Evolutionary conservation across 2,797 vertebrate genomes (phyloP).

Genomic region (Aplochiton taeniatus): DNA sequence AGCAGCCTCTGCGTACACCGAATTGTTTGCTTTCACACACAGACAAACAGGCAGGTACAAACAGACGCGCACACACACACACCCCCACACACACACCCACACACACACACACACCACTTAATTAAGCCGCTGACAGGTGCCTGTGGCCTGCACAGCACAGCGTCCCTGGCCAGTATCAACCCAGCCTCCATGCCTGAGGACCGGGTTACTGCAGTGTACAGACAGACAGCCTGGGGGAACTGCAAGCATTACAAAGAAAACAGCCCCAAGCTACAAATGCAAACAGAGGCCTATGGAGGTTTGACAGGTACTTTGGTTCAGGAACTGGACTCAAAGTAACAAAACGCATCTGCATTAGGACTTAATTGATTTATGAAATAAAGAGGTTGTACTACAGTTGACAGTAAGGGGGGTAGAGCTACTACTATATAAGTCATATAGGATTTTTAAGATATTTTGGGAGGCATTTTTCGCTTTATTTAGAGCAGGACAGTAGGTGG

Average conservation of each 20-base stretch:
- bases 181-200: slow-evolving; percentile 6
- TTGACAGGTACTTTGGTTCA: too few relatives aligned
- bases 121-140: slow-evolving; percentile 37
- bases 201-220: slow-evolving; percentile 36
- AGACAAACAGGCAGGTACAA: slow-evolving; percentile 16
- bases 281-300: too few relatives aligned
- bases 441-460: too few relatives aligned
- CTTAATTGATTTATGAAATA: too few relatives aligned
- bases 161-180: slow-evolving; percentile 23
- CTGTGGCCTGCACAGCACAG: slow-evolving; percentile 22
- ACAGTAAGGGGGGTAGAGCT: too few relatives aligned
- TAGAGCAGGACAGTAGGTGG: too few relatives aligned
- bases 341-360: too few relatives aligned
- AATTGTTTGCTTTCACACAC: slow-evolving; percentile 7
- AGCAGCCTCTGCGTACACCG: slow-evolving; percentile 4
- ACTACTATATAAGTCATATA: too few relatives aligned
- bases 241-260: neutral
- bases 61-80: slow-evolving; percentile 1
- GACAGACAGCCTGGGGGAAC: slow-evolving; percentile 1
- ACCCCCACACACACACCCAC: neutral
- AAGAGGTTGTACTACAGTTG: too few relatives aligned
- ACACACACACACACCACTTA: slow-evolving; percentile 7
- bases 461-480: too few relatives aligned
- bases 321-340: too few relatives aligned
- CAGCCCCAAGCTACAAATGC: too few relatives aligned